Evolutionary conservation across 2,113 vertebrate genomes (phyloP), one percentile per base, ranked within the genome.

Genomic region (Equus quagga): DNA sequence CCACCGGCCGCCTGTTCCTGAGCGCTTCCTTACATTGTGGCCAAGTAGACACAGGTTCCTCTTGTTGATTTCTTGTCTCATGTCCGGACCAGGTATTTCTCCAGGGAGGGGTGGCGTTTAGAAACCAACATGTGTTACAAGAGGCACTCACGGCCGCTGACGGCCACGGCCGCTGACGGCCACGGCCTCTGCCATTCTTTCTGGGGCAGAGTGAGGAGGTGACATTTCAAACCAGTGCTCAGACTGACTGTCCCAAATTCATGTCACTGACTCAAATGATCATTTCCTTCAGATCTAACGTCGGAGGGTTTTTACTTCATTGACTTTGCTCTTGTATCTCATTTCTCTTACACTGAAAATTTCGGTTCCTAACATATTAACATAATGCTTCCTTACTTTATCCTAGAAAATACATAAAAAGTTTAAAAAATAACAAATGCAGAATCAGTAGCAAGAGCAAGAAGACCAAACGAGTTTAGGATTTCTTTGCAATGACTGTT

Each of bases 121-220:
- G 54, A 36, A 3, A 15, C 56, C 56, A 23, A 4, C 13, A 3
- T 33, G 49, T 9, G 5, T 56, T 9, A 0, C 6, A 1, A 2
- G 41, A 49, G 31, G 60, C 4, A 36, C 72, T 76, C 41, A 0
- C 5, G 0, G 10, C 67, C 13, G 28, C 58, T 7, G 0, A 13
- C 51, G 51, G 51, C 51, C 51, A 15, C 36, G 3, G 28, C 26
- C 5, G 28, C 58, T 7, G 0, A 13, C 51, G 51, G 51, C 51
- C 51, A 15, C 36, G 3, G 28, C 26, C 5, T 0, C 6, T 0
- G 24, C n/a, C 5, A 1, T 24, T 2, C 6, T 1, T 10, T 17
- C 15, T 0, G 9, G 88, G 36, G 51, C 51, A 17, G 31, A 14
- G 79, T 28, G 0, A 14, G 41, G 90, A 49, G 2, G 14, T 13